Conservation (phyloP, 2,888 invertebrate species). For the Molorchus minor region DNA sequence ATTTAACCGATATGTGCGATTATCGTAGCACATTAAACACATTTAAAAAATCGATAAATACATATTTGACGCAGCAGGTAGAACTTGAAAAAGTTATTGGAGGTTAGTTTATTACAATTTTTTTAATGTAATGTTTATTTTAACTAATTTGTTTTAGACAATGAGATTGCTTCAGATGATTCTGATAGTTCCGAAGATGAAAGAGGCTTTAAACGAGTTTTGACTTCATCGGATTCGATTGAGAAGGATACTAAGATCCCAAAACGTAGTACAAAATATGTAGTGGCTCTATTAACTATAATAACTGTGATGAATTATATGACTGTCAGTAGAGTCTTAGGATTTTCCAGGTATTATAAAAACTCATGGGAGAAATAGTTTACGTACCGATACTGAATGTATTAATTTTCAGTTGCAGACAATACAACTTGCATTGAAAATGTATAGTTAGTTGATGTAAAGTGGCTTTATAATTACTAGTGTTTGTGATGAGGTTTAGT, state of each 20-base stretch:
- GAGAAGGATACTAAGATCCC: constrained; percentile 13
- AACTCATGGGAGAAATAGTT: constrained; percentile 15
- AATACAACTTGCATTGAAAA: too few relatives aligned
- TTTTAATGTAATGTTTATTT: neutral
- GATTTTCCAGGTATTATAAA: constrained; percentile 18
- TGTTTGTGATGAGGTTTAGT: too few relatives aligned
- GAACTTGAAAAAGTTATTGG: constrained; percentile 33
- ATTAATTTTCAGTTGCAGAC: too few relatives aligned
- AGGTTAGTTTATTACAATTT: constrained; percentile 20
- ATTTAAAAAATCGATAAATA: constrained; percentile 43
- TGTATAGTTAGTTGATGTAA: too few relatives aligned
- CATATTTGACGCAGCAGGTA: constrained; percentile 44
- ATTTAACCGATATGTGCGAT: constrained; percentile 37
- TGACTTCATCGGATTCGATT: constrained; percentile 21
- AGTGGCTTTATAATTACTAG: too few relatives aligned
- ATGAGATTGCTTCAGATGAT: constrained; percentile 20
- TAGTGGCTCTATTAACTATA: too few relatives aligned
- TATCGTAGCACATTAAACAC: constrained; percentile 38
- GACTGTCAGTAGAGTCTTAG: neutral
- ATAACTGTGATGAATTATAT: too few relatives aligned
- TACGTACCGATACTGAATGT: too few relatives aligned
- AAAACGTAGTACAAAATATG: too few relatives aligned
- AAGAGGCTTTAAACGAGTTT: constrained; percentile 29
- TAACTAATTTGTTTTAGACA: constrained; percentile 8
- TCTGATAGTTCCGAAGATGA: constrained; percentile 31